Evolutionary conservation across 2,797 vertebrate genomes (phyloP), one percentile per base, ranked within the genome.

Genomic region (Notoglanidium macrostoma): DNA sequence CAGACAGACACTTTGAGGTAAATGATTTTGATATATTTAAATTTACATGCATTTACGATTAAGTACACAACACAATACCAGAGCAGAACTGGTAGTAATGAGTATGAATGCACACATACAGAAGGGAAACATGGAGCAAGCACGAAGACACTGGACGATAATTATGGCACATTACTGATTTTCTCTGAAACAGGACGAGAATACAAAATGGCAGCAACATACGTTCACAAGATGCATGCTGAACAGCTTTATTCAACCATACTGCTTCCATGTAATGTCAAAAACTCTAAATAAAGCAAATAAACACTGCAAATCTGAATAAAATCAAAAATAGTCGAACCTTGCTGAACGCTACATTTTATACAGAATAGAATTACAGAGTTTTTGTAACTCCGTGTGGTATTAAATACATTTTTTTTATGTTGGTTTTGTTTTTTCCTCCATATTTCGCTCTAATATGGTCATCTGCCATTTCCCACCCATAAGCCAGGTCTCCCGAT

Each of bases 121-220:
- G 21, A 44, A 14, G n/a, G 9, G 63, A 12, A 12, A 26, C 2
- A 3, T 12, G 54, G 54, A 55, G 9, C 3, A 57, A 21, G 1
- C n/a, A 29, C 21, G 19, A n/a, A 7, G 85, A 44, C 57, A 82
- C 5, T 79, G 26, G n/a, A 40, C 15, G 54, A 51, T 63, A 32
- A 11, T n/a, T 49, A 51, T 74, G 57, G 70, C 80, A 87, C 68
- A 29, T 72, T 23, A 72, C 11, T 17, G 40, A 61, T 29, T 59
- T 67, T 79, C 29, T 65, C 23, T 23, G 81, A 87, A 35, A 23
- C 26, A 65, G 9, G 29, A 63, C 73, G 35, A 86, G 67, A 80
- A 63, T 57, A 35, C 55, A 59, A 40, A 79, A 79, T 14, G 54
- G 32, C 54, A 77, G n/a, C 17, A 55, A 57, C 9, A 1, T 79